Conservation (phyloP, 2,797 vertebrate genomes). For the Eupleurogrammus muticus region DNA sequence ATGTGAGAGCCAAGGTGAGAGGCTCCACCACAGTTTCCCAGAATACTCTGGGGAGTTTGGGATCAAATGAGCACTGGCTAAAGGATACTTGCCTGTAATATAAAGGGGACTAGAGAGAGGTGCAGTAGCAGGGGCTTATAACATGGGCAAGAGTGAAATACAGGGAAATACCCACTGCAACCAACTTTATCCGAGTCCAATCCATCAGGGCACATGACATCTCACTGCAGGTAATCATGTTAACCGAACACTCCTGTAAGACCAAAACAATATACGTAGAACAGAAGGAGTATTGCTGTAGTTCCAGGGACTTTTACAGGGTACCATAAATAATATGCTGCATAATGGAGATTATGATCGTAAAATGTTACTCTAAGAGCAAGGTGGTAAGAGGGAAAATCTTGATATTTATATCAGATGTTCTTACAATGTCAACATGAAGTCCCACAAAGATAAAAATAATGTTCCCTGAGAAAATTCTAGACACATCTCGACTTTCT, state of each 20-base stretch:
- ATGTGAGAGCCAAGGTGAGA: slow-evolving; percentile 82
- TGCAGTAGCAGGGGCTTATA: slow-evolving; percentile 41
- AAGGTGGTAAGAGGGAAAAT: background rate
- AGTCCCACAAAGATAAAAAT: slow-evolving; percentile 5
- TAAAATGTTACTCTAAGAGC: background rate
- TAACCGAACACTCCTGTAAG: slow-evolving; percentile 16
- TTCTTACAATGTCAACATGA: slow-evolving; percentile 3
- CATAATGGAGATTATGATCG: slow-evolving; percentile 2
- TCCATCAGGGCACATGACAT: slow-evolving; percentile 48
- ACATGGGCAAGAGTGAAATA: slow-evolving; percentile 33
- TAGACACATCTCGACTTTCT: slow-evolving; percentile 6
- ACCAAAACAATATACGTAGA: slow-evolving; percentile 21
- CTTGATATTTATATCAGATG: background rate
- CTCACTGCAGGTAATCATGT: slow-evolving; percentile 38
- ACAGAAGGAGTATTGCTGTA: slow-evolving; percentile 15
- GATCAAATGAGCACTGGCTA: slow-evolving; percentile 63
- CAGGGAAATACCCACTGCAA: slow-evolving; percentile 42
- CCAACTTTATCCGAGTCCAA: slow-evolving; percentile 31
- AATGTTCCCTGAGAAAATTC: slow-evolving; percentile 13
- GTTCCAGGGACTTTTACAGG: slow-evolving; percentile 8
- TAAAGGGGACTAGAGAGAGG: slow-evolving; percentile 51
- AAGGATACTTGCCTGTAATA: slow-evolving; percentile 48
- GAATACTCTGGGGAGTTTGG: slow-evolving; percentile 69
- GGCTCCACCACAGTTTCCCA: slow-evolving; percentile 77
- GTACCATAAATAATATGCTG: slow-evolving; percentile 14